Evolutionary conservation across 2,888 invertebrate species (phyloP).

Genomic region (Coelinius sp.): DNA sequence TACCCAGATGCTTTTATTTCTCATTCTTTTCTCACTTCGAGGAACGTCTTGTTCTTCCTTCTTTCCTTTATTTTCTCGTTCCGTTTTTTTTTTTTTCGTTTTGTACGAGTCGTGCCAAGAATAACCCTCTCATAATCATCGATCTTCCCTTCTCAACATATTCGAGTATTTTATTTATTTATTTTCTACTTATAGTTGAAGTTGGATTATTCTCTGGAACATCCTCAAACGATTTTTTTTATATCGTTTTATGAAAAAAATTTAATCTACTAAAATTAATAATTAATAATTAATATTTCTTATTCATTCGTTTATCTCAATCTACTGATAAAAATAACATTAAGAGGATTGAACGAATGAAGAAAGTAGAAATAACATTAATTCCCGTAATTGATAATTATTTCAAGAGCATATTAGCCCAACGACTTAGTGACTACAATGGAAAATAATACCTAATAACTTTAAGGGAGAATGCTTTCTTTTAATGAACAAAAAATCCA

Average conservation of each 20-base stretch:
- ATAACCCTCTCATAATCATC: constrained; percentile 40
- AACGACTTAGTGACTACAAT: neutral
- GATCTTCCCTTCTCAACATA: constrained; percentile 32
- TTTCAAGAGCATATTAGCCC: neutral
- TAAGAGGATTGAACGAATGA: neutral
- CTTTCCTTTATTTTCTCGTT: constrained; percentile 21
- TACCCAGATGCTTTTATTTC: neutral
- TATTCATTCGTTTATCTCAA: neutral
- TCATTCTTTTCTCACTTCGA: constrained; percentile 22
- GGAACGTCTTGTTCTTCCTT: constrained; percentile 9
- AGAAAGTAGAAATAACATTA: neutral
- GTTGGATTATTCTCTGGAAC: neutral
- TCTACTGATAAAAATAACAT: neutral
- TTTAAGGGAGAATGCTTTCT: neutral
- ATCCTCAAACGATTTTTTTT: neutral
- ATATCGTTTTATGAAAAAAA: too few relatives aligned
- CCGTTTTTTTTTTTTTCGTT: constrained; percentile 23
- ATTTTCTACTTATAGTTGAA: neutral
- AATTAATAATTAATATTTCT: too few relatives aligned
- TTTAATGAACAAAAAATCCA: constrained; percentile 8
- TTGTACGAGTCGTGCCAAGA: constrained; percentile 34
- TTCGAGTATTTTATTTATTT: constrained; percentile 21
- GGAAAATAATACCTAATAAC: neutral
- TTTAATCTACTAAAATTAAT: neutral
- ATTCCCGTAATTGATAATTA: constrained; percentile 9